These are phyloP conservation scores for Leucophenga maculata DNA, from an alignment of 2,888 invertebrate species.

Conservation along the genomic window DNA sequence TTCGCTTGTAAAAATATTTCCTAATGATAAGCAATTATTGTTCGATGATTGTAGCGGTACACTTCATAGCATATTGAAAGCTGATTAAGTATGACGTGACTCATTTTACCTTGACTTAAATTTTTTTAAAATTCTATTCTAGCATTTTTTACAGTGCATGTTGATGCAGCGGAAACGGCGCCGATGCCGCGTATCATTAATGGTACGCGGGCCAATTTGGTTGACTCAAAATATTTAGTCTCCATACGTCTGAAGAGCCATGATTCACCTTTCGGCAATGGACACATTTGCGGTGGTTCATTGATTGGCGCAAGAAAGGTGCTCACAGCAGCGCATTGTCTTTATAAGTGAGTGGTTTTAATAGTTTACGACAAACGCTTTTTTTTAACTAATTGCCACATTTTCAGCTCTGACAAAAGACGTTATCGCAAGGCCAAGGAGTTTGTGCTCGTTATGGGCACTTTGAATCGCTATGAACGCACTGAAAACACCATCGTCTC, in stretches of 20 bases:
- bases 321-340: conserved; percentile 68
- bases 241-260: conserved; percentile 62
- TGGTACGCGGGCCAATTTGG: conserved; percentile 53
- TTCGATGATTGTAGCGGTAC: no score
- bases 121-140: neutral
- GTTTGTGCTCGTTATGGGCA: conserved; percentile 68
- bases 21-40: no score
- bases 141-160: no score
- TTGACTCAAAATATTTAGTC: conserved; percentile 60
- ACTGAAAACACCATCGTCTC: conserved; percentile 63
- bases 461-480: conserved; percentile 61
- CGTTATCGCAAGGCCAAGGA: conserved; percentile 64
- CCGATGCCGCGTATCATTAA: conserved; percentile 61
- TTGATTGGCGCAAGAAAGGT: conserved; percentile 65
- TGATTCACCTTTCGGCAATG: conserved; percentile 62
- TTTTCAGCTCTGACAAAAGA: conserved; percentile 54
- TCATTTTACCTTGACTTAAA: conserved; percentile 21
- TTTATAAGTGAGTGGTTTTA: conserved; percentile 67
- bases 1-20: no score
- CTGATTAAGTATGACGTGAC: no score
- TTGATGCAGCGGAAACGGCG: neutral
- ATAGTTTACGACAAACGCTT: no score
- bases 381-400: no score
- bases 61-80: no score
- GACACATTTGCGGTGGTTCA: conserved; percentile 68